Percentiles rank a stretch among this genome's conserved stretches.
Conservation (phyloP, 2,888 invertebrate genomes). For the Deilephila porcellus region DNA sequence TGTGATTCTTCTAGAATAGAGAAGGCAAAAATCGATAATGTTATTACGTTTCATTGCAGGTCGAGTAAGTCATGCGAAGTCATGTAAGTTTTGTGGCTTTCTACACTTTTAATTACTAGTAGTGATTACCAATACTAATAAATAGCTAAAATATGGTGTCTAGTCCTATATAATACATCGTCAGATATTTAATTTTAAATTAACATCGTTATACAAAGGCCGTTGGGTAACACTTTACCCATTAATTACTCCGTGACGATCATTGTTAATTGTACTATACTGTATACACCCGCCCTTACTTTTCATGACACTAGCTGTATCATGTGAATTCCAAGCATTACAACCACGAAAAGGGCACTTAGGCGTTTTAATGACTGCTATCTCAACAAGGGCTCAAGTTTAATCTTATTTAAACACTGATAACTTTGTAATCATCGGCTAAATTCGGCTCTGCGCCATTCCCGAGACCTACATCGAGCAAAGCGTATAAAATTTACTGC, state of each 20-base stretch:
- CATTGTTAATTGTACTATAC: not conserved
- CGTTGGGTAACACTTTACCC: not conserved
- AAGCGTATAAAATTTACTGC: conserved; percentile 63
- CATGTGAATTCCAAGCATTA: conserved; percentile 4
- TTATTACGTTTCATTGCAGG: too few relatives aligned
- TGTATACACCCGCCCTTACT: not conserved
- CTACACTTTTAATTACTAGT: too few relatives aligned
- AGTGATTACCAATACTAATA: too few relatives aligned
- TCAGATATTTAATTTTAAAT: too few relatives aligned
- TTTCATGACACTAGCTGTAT: not conserved
- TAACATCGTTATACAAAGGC: not conserved
- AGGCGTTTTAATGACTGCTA: not conserved
- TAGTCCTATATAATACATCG: too few relatives aligned
- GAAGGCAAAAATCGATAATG: too few relatives aligned
- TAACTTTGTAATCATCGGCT: conserved; percentile 20
- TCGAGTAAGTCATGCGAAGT: too few relatives aligned
- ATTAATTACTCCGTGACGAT: not conserved
- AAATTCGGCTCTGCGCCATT: conserved; percentile 34
- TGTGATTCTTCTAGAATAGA: too few relatives aligned
- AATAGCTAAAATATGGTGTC: too few relatives aligned
- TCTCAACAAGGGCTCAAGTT: conserved; percentile 11
- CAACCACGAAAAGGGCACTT: conserved; percentile 1
- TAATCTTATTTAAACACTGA: conserved; percentile 7
- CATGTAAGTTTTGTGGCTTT: too few relatives aligned
- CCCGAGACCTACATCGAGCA: conserved; percentile 45